Conservation (phyloP, 2,888 invertebrate species). For the Sabellastarte sp. region DNA sequence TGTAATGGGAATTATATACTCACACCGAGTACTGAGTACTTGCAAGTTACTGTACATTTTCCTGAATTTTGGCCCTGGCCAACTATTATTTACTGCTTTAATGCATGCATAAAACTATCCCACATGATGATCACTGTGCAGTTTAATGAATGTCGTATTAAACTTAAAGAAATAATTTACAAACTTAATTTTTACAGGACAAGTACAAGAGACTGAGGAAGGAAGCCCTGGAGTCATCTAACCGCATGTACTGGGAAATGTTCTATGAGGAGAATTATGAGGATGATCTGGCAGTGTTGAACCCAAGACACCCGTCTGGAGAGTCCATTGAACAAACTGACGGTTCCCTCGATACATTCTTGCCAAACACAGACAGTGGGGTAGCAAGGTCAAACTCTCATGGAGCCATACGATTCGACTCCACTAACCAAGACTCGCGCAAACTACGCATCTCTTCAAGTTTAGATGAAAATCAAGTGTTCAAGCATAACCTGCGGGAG, state of each 20-base stretch:
- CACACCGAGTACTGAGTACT: too few species aligned
- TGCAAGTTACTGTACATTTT: too few species aligned
- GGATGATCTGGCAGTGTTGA: conserved; percentile 8
- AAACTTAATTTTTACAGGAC: background rate
- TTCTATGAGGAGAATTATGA: conserved; percentile 12
- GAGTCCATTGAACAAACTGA: conserved; percentile 1
- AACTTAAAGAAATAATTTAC: too few species aligned
- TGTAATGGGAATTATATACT: too few species aligned
- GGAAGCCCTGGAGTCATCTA: conserved; percentile 8
- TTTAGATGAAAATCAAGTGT: background rate
- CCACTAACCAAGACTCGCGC: background rate
- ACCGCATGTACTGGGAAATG: conserved; percentile 13
- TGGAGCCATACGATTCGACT: background rate
- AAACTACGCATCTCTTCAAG: background rate
- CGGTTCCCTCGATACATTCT: conserved; percentile 2
- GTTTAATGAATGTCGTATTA: too few species aligned
- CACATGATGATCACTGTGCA: too few species aligned
- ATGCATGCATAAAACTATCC: too few species aligned
- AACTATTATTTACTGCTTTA: too few species aligned
- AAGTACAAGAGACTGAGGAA: conserved; percentile 13
- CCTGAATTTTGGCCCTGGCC: too few species aligned
- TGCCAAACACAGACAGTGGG: too few species aligned
- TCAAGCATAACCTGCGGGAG: background rate
- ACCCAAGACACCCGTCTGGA: background rate
- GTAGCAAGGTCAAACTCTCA: background rate